Evolutionary conservation across 2,113 vertebrate species (phyloP).

Genomic region (Aythya baeri): DNA sequence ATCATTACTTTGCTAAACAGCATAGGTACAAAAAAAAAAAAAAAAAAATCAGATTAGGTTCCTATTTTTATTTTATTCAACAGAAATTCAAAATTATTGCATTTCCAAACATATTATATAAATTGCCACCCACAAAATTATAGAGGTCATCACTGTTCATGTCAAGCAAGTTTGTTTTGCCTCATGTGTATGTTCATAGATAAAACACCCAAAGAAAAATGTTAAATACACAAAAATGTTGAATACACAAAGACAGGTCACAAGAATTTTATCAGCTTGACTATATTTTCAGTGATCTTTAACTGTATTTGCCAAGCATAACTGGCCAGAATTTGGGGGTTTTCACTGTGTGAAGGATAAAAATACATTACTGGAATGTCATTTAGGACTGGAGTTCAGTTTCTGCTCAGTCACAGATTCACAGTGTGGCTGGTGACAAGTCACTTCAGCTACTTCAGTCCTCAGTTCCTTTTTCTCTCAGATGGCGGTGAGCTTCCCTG

Average conservation of each 20-base stretch:
- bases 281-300: not conserved
- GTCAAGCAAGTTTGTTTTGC: not conserved
- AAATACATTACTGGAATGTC: not conserved
- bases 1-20: not conserved
- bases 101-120: not conserved
- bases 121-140: not conserved
- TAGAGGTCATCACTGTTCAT: not conserved
- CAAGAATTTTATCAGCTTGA: not conserved
- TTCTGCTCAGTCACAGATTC: not conserved
- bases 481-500: rapidly evolving
- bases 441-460: not conserved
- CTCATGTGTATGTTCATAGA: not conserved
- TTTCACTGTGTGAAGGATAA: not conserved
- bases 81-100: not conserved
- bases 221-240: not conserved
- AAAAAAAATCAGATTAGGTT: not conserved
- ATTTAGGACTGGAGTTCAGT: not conserved
- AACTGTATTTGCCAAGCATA: not conserved
- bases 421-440: not conserved
- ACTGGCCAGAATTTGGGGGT: not conserved
- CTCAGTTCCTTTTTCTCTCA: not conserved
- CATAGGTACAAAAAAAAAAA: not conserved
- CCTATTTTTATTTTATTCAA: not conserved
- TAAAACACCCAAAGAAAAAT: not conserved
- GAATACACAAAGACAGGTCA: not conserved